A percentile compares a stretch with the other conserved stretches of the same genome.
phyloP scores from a whole-genome alignment of 2,113 vertebrate species.

The Eudyptes chrysolophus region DNA sequence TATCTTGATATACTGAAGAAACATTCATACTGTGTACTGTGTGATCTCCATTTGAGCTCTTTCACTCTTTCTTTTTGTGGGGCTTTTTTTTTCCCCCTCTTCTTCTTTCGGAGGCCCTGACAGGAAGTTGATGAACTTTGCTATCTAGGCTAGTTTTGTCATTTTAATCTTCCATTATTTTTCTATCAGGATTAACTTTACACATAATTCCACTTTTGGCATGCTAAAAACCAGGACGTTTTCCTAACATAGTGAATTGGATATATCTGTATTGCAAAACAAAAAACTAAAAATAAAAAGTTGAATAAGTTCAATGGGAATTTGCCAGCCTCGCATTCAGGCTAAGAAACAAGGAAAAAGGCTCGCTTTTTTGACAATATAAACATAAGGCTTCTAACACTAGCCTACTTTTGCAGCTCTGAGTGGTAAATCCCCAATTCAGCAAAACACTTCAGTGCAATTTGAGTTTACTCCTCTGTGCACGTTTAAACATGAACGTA shows the following conservation, averaged over 20 bases:
- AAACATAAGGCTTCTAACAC: background rate
- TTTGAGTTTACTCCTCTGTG: background rate
- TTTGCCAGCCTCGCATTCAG: background rate
- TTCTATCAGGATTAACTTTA: background rate
- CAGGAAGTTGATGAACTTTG: background rate
- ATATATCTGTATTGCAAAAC: background rate
- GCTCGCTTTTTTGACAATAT: background rate
- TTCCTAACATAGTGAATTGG: background rate
- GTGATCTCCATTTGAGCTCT: background rate
- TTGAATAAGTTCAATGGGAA: background rate
- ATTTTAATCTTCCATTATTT: background rate
- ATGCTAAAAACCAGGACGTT: background rate
- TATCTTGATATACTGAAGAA: background rate
- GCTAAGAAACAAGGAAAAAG: background rate
- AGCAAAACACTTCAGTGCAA: background rate
- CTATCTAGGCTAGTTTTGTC: background rate
- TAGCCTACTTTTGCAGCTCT: background rate
- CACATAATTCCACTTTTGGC: background rate
- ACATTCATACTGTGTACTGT: background rate
- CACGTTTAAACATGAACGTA: background rate
- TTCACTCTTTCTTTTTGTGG: background rate
- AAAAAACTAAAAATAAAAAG: background rate
- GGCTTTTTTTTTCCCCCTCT: background rate
- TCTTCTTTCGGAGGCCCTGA: background rate
- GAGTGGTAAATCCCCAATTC: background rate